phyloP scores from a whole-genome alignment of 2,888 invertebrate genomes.

The Xylocampa areola region DNA sequence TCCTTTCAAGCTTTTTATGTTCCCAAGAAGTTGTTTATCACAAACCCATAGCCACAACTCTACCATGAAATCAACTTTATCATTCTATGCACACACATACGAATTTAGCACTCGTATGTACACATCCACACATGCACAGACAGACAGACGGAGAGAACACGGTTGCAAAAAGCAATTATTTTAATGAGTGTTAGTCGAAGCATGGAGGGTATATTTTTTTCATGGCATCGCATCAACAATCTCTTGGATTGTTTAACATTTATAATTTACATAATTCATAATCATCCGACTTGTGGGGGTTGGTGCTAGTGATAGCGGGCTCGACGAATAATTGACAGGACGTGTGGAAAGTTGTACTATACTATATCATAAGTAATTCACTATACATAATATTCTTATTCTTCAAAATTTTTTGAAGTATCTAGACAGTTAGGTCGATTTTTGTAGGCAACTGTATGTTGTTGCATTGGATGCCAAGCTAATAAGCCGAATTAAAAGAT shows the following conservation, averaged over 20 bases:
- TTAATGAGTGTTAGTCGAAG: conserved; percentile 79
- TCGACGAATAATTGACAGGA: too few species aligned
- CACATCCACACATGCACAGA: conserved; percentile 41
- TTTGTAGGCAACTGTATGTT: too few species aligned
- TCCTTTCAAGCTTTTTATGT: conserved; percentile 8
- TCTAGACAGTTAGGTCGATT: too few species aligned
- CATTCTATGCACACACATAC: conserved; percentile 25
- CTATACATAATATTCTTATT: too few species aligned
- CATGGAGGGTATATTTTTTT: conserved; percentile 81
- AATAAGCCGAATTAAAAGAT: too few species aligned
- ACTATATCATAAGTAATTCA: too few species aligned
- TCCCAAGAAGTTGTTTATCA: conserved; percentile 37
- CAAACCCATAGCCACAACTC: conserved; percentile 37
- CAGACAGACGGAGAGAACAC: conserved; percentile 66
- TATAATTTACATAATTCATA: conserved; percentile 88
- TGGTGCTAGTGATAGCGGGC: conserved; percentile 66
- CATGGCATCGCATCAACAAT: conserved; percentile 79
- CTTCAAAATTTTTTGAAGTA: too few species aligned
- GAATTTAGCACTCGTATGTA: conserved; percentile 6
- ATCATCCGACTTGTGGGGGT: conserved; percentile 68
- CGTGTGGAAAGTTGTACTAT: too few species aligned
- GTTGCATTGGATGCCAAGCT: too few species aligned
- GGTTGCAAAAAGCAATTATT: conserved; percentile 79
- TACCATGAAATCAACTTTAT: conserved; percentile 50
- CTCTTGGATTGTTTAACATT: conserved; percentile 84